Evolutionary conservation across 2,797 vertebrate species (phyloP), one percentile per base, ranked within the genome.

Genomic region (Poeciliopsis gracilis): DNA sequence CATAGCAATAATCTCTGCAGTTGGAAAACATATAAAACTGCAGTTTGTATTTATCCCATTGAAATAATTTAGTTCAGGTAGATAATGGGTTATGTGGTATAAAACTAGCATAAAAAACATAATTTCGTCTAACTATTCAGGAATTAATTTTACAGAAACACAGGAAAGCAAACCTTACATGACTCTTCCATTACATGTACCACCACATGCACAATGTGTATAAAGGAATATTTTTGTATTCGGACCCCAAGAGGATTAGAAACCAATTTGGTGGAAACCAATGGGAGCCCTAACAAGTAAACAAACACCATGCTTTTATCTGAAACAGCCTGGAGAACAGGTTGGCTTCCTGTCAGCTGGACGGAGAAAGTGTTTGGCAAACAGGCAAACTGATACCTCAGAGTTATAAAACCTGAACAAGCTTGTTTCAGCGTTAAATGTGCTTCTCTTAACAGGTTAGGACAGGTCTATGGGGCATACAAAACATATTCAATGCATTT

Each of bases 1-100:
- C 41, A 45, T 70, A n/a, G 67, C 67, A 70, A 45, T 70, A 70
- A 67, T 41, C 63, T 12, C 63, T 67, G 63, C 63, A 70, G 41
- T 15, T n/a, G 11, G 25, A 70, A n/a, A 70, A 45, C 12, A 70
- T 23, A 41, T 69, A 69, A 41, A 70, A 43, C 67, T 45, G 11
- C 38, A 70, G 41, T n/a, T 70, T 70, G 38, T 25, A 6, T 45
- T 70, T 70, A 25, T 5, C 43, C 6, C 45, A 43, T 23, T 45
- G 25, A 4, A 43, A 43, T 41, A 1, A 13, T 69, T 69, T 43
- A 70, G 67, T 70, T n/a, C 23, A 70, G 23, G 12, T 3, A n/a
- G 25, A 15, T n/a, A 45, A 45, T 43, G 33, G 2, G 9, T 38
- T 33, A 36, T 20, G 18, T 20, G 4, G 18, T 23, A 11, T 41